Base-by-base conservation (phyloP, 2,888 invertebrate genomes). In the Myopa tessellatipennis region DNA sequence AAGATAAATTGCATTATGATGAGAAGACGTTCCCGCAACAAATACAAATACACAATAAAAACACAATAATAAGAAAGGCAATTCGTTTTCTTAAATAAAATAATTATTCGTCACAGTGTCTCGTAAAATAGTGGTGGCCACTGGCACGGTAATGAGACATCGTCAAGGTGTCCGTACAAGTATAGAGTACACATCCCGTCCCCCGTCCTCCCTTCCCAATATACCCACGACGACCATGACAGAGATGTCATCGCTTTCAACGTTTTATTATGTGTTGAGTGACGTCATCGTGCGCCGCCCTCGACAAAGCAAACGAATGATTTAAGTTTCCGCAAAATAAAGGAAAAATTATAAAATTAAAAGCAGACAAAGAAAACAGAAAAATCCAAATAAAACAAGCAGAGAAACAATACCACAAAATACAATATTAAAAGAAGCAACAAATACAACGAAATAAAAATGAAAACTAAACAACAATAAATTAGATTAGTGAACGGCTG, bases 251-350 rank as follows among this genome's bases (percentile, higher is more conserved):
- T 18, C 61, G 61, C 61, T 12, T 34, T 61, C 61, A 26, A 26
- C 26, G 26, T 26, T 26, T 26, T 26, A 26, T 26, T 26, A 26
- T 26, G 45, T 45, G 45, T 10, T 10, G 7, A 45, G 45, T 45
- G 45, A 45, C 45, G 45, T 45, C 45, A 45, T 45, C 45, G 45
- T 45, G 45, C 45, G 45, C 45, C 45, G 10, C 45, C 45, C 45
- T 45, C 45, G 26, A 45, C 45, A 45, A 6, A 45, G 10, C 45
- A 45, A 45, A 45, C 45, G 45, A 18, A 61, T 61, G 61, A 61
- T 61, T 61, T 61, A 61, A 61, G 34, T 61, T 61, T 61, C 61
- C 61, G 61, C 61, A 61, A 61, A 34, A 58, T n/a, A 58, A 45
- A 45, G 45, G 10, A 10, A 18, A 61, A 18, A 61, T 34, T 34